These are phyloP conservation scores for Drosophila kanapiae DNA, from an alignment of 1,140 invertebrate species.

Conservation along the genomic window DNA sequence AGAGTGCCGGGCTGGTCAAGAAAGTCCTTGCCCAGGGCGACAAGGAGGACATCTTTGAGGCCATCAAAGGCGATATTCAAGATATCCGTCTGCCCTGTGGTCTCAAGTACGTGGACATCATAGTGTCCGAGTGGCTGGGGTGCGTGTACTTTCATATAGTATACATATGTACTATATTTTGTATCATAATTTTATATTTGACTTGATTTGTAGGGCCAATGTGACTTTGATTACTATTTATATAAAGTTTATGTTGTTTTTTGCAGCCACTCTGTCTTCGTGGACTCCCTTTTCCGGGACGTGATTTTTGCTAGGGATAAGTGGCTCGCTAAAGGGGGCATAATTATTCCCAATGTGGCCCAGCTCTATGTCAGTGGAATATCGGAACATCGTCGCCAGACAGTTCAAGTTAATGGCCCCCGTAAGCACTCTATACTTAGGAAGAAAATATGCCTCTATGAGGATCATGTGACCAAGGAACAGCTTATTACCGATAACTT, in stretches of 20 bases:
- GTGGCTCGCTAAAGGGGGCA: conserved; percentile 44
- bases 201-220: no score
- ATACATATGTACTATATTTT: no score
- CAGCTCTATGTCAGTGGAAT: conserved; percentile 44
- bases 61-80: conserved; percentile 28
- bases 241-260: no score
- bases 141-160: background rate
- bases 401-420: background rate
- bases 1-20: conserved; percentile 24
- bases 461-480: conserved; percentile 39
- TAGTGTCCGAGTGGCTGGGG: conserved; percentile 68
- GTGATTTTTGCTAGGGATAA: conserved; percentile 56
- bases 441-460: conserved; percentile 1
- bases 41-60: conserved; percentile 37
- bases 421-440: background rate
- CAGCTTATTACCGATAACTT: conserved; percentile 38
- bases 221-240: background rate
- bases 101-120: conserved; percentile 54
- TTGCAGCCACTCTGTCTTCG: conserved; percentile 44
- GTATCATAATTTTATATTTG: no score
- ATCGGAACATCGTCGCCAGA: background rate
- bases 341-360: conserved; percentile 53
- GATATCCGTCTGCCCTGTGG: conserved; percentile 39
- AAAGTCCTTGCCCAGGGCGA: conserved; percentile 19
- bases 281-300: conserved; percentile 49